Evolutionary conservation across 2,888 invertebrate genomes (phyloP).

Genomic region (Trichogramma evanescens): DNA sequence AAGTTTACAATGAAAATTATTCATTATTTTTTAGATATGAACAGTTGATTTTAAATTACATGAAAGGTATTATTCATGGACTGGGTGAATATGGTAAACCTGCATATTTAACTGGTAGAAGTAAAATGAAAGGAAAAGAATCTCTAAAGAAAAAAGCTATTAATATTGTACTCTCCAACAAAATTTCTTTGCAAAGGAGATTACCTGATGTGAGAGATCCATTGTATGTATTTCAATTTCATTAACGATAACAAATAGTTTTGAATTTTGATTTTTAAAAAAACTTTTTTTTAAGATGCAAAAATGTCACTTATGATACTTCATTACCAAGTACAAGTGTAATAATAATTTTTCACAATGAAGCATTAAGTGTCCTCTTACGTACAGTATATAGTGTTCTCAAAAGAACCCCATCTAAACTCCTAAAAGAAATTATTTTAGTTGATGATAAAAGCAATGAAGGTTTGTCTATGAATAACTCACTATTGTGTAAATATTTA

Average conservation of each 20-base stretch:
- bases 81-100: constrained; percentile 68
- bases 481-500: not conserved
- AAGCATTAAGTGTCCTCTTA: constrained; percentile 77
- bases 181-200: constrained; percentile 76
- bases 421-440: constrained; percentile 84
- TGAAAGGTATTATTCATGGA: constrained; percentile 59
- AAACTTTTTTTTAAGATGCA: constrained; percentile 51
- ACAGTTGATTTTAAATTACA: constrained; percentile 55
- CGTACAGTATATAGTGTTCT: constrained; percentile 87
- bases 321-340: constrained; percentile 65
- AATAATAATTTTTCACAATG: constrained; percentile 84
- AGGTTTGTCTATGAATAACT: constrained; percentile 43
- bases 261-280: not conserved
- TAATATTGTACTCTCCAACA: constrained; percentile 81
- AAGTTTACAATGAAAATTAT: not conserved
- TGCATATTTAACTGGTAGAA: constrained; percentile 60
- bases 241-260: not conserved
- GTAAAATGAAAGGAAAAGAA: constrained; percentile 60
- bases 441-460: constrained; percentile 89
- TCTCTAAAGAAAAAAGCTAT: constrained; percentile 77
- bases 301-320: constrained; percentile 56
- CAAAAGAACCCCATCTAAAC: constrained; percentile 61
- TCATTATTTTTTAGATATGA: constrained; percentile 47
- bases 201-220: constrained; percentile 58
- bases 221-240: constrained; percentile 34